phyloP scores from a whole-genome alignment of 1,140 invertebrate species.

The Proales similis region DNA sequence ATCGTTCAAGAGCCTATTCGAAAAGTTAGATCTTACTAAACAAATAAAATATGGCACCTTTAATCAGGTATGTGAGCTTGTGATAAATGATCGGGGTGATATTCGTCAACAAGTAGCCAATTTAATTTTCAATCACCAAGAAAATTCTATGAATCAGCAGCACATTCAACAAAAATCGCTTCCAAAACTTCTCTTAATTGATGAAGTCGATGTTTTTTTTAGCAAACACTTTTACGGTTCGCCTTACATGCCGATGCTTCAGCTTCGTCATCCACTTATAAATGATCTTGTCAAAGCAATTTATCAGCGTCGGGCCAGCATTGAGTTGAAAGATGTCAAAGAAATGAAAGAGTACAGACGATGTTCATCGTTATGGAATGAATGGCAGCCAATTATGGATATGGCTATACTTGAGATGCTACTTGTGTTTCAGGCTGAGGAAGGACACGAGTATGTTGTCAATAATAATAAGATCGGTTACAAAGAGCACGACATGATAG shows the following conservation, averaged over 20 bases:
- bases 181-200: conserved; percentile 5
- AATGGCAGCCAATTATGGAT: no score
- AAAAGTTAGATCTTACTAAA: background rate
- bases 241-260: background rate
- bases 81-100: background rate
- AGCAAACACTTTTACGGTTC: background rate
- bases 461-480: conserved; percentile 8
- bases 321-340: background rate
- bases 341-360: background rate
- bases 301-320: background rate
- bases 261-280: background rate
- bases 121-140: no score
- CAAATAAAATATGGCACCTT: background rate
- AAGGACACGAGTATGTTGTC: no score
- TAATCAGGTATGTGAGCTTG: background rate
- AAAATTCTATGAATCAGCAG: background rate
- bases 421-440: no score
- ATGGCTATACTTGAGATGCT: no score
- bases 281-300: background rate
- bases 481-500: background rate
- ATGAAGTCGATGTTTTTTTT: conserved; percentile 24
- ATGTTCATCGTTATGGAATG: background rate
- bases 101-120: no score
- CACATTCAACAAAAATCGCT: background rate
- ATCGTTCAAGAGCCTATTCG: background rate